These are phyloP conservation scores for Amiota mariae DNA, from an alignment of 2,888 invertebrate genomes.

Conservation along the genomic window DNA sequence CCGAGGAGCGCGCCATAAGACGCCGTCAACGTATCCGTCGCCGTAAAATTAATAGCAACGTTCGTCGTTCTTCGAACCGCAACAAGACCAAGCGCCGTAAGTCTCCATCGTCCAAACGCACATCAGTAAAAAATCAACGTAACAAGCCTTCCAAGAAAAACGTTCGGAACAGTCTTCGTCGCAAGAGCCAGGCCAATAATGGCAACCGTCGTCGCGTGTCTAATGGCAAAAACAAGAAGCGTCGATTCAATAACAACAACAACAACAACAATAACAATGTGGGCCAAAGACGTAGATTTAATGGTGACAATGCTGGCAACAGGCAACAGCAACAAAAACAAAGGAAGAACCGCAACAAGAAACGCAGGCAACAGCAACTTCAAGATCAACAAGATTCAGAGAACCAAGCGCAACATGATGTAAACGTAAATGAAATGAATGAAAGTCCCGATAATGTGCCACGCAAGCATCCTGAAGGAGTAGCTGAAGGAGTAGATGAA, in stretches of 20 bases:
- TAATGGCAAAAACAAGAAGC: constrained; percentile 22
- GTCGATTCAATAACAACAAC: background rate
- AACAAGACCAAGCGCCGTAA: constrained; percentile 41
- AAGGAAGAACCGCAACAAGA: background rate
- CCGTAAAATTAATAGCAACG: constrained; percentile 43
- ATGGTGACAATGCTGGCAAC: background rate
- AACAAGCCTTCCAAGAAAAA: constrained; percentile 17
- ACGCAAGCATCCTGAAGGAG: background rate
- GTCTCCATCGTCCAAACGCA: background rate
- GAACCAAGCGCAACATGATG: constrained; percentile 1
- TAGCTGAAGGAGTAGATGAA: too few relatives aligned
- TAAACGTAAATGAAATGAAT: background rate
- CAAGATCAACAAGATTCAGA: constrained; percentile 1
- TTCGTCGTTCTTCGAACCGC: constrained; percentile 37
- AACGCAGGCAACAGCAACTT: constrained; percentile 2
- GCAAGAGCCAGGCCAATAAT: constrained; percentile 15
- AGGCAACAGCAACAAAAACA: background rate
- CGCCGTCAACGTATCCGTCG: constrained; percentile 49
- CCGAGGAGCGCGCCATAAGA: constrained; percentile 51
- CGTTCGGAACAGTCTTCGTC: constrained; percentile 16
- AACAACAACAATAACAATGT: background rate
- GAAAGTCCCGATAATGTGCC: constrained; percentile 1
- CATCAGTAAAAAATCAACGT: constrained; percentile 9
- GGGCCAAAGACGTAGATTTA: background rate
- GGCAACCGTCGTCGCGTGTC: background rate